A percentile compares a stretch with the other conserved stretches of the same genome.
Conservation (phyloP, 2,113 vertebrate genomes). For the Pelodiscus sinensis region DNA sequence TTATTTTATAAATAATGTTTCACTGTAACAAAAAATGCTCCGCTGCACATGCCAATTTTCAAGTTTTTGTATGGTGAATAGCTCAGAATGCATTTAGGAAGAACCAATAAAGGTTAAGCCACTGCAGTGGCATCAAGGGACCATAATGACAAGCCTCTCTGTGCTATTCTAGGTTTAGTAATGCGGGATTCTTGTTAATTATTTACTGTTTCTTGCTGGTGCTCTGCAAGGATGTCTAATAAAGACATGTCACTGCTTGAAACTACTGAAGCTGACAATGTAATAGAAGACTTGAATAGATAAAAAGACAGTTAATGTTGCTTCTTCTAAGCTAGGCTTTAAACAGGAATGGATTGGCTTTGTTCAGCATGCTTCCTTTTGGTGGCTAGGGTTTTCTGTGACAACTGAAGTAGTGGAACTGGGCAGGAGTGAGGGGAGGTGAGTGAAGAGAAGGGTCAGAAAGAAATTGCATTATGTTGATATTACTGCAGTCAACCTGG, state of each 20-base stretch:
- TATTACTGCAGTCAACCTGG: background rate
- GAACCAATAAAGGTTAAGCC: background rate
- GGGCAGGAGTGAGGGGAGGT: background rate
- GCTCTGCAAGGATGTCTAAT: constrained; percentile 27
- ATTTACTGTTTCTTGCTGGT: constrained; percentile 49
- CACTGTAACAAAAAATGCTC: background rate
- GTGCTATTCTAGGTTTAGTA: constrained; percentile 56
- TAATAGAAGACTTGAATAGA: background rate
- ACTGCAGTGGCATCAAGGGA: background rate
- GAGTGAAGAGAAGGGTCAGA: background rate
- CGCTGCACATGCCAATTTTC: background rate
- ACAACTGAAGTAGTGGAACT: background rate
- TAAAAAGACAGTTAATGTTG: background rate
- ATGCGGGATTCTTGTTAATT: constrained; percentile 59
- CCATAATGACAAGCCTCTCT: background rate
- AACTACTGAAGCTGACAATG: background rate
- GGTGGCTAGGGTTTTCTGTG: background rate
- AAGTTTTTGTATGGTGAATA: background rate
- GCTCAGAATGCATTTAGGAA: background rate
- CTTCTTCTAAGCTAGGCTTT: background rate
- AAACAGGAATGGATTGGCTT: background rate
- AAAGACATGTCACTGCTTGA: constrained; percentile 18
- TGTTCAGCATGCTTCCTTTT: background rate
- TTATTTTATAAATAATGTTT: background rate
- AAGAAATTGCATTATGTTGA: background rate